These are phyloP conservation scores for Drosophila gunungcola DNA, from an alignment of 1,140 invertebrate genomes.

Conservation along the genomic window DNA sequence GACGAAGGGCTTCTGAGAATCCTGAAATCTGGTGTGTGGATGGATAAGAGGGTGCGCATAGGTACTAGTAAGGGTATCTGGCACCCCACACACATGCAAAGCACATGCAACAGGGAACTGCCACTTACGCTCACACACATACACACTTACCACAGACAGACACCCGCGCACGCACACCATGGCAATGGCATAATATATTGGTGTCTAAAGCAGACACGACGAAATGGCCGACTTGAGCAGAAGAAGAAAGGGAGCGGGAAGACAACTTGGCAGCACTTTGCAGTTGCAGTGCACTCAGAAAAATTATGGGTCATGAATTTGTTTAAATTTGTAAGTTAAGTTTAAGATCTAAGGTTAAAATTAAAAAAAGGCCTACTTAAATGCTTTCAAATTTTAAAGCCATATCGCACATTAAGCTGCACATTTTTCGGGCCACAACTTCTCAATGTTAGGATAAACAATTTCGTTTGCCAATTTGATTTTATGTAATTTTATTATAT, in stretches of 20 bases:
- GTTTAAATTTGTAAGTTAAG: background rate
- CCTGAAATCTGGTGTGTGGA: conserved; percentile 16
- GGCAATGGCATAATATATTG: conserved; percentile 71
- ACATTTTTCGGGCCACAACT: too few species aligned
- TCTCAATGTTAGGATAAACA: too few species aligned
- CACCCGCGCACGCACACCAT: conserved; percentile 32
- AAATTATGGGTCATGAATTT: too few species aligned
- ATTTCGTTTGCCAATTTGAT: too few species aligned
- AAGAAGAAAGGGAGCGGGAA: conserved; percentile 5
- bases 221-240: conserved; percentile 38
- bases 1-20: conserved; percentile 16
- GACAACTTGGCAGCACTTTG: conserved; percentile 49
- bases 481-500: too few species aligned
- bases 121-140: conserved; percentile 22
- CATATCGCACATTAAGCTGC: too few species aligned
- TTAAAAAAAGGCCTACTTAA: too few species aligned
- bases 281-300: conserved; percentile 43
- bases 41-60: conserved; percentile 27
- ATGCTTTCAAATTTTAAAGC: too few species aligned
- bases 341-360: too few species aligned
- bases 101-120: conserved; percentile 59
- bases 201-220: conserved; percentile 59
- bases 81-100: conserved; percentile 15
- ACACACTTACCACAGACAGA: conserved; percentile 1
- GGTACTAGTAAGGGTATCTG: conserved; percentile 16